A percentile compares a stretch with the other conserved stretches of the same genome.
These are phyloP conservation scores for Hipparchia sbordonii DNA, from an alignment of 2,888 invertebrate species.

Conservation along the genomic window DNA sequence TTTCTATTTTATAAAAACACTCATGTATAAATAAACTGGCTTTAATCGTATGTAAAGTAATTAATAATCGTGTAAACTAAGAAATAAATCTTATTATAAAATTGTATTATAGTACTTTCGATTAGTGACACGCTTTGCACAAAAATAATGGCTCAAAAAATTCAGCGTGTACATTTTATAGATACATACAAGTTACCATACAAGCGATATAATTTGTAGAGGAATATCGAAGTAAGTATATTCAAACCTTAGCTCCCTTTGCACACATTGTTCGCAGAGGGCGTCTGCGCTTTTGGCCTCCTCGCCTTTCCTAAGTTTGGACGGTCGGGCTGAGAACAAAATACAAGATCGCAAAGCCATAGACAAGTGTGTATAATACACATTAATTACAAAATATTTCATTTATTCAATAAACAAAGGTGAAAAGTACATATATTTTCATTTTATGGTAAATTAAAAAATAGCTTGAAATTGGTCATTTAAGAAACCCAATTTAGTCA, in stretches of 20 bases:
- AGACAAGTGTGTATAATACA: constrained; percentile 43
- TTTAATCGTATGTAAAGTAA: background rate
- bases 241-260: constrained; percentile 67
- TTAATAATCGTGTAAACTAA: background rate
- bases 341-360: constrained; percentile 72
- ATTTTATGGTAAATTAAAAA: no score
- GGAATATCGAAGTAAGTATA: constrained; percentile 1
- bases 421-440: no score
- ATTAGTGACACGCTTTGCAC: background rate
- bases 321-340: constrained; percentile 75
- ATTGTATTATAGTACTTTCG: background rate
- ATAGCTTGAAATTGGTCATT: no score
- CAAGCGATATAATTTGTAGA: constrained; percentile 19
- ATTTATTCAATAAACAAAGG: background rate
- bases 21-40: background rate
- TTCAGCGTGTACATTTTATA: constrained; percentile 3
- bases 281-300: constrained; percentile 50
- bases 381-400: constrained; percentile 22
- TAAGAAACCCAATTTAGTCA: no score
- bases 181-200: constrained; percentile 17
- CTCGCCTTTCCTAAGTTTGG: constrained; percentile 61
- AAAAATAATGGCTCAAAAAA: constrained; percentile 4
- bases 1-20: background rate
- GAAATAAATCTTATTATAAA: background rate
- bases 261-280: constrained; percentile 62